A percentile compares a stretch with the other conserved stretches of the same genome.
phyloP scores from a whole-genome alignment of 2,797 vertebrate species.

The Chaunax sp. region DNA sequence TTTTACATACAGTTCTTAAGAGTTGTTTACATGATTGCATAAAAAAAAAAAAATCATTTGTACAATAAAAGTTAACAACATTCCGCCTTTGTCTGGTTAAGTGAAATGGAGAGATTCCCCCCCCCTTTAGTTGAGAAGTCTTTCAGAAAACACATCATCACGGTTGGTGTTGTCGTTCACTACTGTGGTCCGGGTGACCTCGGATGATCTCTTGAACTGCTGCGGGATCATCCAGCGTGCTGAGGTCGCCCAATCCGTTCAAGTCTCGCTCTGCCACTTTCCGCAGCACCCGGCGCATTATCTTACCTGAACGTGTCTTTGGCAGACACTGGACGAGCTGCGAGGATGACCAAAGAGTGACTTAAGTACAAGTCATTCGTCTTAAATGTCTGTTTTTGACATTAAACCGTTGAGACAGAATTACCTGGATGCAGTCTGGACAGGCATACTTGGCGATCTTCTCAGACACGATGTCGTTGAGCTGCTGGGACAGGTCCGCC shows the following conservation, averaged over 20 bases:
- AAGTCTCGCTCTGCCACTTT: conserved; percentile 85
- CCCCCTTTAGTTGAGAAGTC: background rate
- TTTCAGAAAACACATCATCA: conserved; percentile 1
- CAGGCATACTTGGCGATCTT: conserved; percentile 96
- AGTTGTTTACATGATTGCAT: conserved; percentile 13
- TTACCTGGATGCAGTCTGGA: conserved; percentile 88
- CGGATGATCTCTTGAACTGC: conserved; percentile 88
- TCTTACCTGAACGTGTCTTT: conserved; percentile 97
- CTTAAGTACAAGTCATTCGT: background rate
- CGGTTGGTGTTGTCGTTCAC: conserved; percentile 15
- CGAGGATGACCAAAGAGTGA: background rate
- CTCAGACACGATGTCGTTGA: conserved; percentile 85
- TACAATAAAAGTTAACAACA: background rate
- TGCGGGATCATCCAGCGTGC: conserved; percentile 91
- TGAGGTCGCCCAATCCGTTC: conserved; percentile 88
- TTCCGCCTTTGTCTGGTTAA: background rate
- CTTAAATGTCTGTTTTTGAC: background rate
- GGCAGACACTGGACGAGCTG: conserved; percentile 90
- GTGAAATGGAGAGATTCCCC: background rate
- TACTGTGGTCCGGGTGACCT: conserved; percentile 69
- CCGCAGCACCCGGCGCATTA: conserved; percentile 93
- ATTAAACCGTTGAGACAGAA: background rate
- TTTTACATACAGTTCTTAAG: conserved; percentile 3
- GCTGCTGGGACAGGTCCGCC: conserved; percentile 77
- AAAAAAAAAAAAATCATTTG: conserved; percentile 6